Conservation (phyloP, 2,113 vertebrate species). For the Alectura lathami region DNA sequence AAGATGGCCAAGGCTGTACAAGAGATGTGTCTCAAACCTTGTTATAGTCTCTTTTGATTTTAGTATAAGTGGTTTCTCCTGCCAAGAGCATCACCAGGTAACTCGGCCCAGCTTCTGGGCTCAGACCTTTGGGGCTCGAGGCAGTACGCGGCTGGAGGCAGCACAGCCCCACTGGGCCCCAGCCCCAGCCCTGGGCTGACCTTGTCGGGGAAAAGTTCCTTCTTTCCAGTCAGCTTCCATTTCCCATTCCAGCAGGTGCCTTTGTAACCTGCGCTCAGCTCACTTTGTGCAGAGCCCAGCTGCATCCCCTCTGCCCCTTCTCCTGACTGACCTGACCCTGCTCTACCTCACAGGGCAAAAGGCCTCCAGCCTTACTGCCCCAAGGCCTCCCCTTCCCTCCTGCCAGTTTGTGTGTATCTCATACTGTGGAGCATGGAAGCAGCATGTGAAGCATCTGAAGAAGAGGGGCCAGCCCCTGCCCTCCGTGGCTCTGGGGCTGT, state of each 20-base stretch:
- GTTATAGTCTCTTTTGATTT: too few relatives aligned
- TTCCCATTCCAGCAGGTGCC: too few relatives aligned
- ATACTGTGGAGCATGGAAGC: not conserved
- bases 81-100: too few relatives aligned
- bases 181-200: fast-evolving
- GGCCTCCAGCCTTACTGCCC: not conserved
- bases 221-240: not conserved
- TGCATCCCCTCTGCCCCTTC: not conserved
- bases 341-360: not conserved
- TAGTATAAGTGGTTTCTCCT: too few relatives aligned
- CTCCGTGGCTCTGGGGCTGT: fast-evolving
- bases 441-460: too few relatives aligned
- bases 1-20: too few relatives aligned
- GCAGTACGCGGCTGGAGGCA: not conserved
- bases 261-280: too few relatives aligned
- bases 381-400: not conserved
- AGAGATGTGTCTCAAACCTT: too few relatives aligned
- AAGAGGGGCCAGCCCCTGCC: not conserved
- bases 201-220: not conserved
- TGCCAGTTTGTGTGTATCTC: not conserved
- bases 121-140: fast-evolving
- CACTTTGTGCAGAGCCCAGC: too few relatives aligned
- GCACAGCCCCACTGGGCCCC: not conserved
- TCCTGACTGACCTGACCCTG: not conserved
- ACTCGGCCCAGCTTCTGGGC: too few relatives aligned